Evolutionary conservation across 2,888 invertebrate genomes (phyloP), one percentile per base, ranked within the genome.

Genomic region (Leucania comma): DNA sequence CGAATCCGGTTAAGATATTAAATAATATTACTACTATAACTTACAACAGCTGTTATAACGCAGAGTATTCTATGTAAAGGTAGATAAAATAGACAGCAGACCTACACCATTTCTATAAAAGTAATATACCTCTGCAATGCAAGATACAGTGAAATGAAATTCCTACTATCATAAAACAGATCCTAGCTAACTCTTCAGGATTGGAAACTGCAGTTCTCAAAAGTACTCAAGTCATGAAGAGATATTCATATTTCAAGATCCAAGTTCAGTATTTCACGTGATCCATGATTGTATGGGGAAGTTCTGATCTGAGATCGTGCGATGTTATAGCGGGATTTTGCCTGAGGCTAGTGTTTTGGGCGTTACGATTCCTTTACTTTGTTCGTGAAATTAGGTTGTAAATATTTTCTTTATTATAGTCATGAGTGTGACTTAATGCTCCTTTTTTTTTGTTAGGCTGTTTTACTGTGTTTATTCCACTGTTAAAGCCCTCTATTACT

Each of bases 21-120:
- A 57, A 81, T 70, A 64, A 75, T 65, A 65, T 75, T 62, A 65
- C 62, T 51, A 56, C 64, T 64, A 75, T 75, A 78, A 78, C 81
- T 68, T 80, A 66, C 58, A 80, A 54, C 81, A 78, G 81, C 62
- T 69, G 81, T n/a, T 58, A 75, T 75, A 63, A 42, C 38, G 42
- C n/a, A 38, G 29, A 38, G 54, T 62, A 54, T 32, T 57, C n/a
- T 53, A 61, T n/a, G 14, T 46, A 59, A 14, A 60, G 46, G 46
- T 17, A 51, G n/a, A 78, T 59, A 24, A 24, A 46, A 24, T 61
- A 59, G 26, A n/a, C 56, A 57, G 26, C 38, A 35, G 1, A 20
- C 17, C 32, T 10, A 64, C 10, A 32, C 14, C 12, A 63, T 24
- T 60, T 56, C 29, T 32, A 51, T 32, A n/a, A n/a, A 54, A 32